Conservation (phyloP, 2,888 invertebrate genomes). For the Tolmerus cingulatus region DNA sequence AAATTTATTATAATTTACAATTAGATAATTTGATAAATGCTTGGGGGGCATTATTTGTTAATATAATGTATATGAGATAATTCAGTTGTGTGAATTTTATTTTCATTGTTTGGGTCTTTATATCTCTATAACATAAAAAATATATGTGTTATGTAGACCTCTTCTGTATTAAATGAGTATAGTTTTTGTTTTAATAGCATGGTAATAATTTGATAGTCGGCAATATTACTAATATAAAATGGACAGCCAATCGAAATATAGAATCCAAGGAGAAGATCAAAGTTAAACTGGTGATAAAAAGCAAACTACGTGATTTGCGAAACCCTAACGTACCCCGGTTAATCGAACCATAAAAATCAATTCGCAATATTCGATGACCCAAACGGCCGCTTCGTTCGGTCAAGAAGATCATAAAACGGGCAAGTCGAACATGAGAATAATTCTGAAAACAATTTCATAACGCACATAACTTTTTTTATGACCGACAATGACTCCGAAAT, state of each 20-base stretch:
- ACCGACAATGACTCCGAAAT: constrained; percentile 40
- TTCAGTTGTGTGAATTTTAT: neutral
- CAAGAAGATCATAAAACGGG: constrained; percentile 5
- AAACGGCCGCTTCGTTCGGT: neutral
- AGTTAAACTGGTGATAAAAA: neutral
- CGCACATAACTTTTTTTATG: constrained; percentile 42
- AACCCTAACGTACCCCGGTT: neutral
- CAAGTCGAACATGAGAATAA: constrained; percentile 42
- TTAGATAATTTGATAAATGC: too few relatives aligned
- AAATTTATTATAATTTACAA: too few relatives aligned
- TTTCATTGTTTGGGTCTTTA: neutral
- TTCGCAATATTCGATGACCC: constrained; percentile 23
- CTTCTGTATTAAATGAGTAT: neutral
- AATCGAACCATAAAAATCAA: constrained; percentile 24
- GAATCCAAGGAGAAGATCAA: neutral
- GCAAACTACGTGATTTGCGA: neutral
- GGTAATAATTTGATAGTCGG: neutral
- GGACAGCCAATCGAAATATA: neutral
- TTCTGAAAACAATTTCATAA: constrained; percentile 42
- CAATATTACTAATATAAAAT: neutral
- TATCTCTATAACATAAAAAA: neutral
- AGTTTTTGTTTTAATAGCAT: neutral
- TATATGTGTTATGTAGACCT: neutral
- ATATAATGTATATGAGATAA: too few relatives aligned
- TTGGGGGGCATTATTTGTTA: too few relatives aligned